A percentile compares a stretch with the other conserved stretches of the same genome.
phyloP scores from a whole-genome alignment of 2,113 vertebrate genomes.

The Mustela lutreola region DNA sequence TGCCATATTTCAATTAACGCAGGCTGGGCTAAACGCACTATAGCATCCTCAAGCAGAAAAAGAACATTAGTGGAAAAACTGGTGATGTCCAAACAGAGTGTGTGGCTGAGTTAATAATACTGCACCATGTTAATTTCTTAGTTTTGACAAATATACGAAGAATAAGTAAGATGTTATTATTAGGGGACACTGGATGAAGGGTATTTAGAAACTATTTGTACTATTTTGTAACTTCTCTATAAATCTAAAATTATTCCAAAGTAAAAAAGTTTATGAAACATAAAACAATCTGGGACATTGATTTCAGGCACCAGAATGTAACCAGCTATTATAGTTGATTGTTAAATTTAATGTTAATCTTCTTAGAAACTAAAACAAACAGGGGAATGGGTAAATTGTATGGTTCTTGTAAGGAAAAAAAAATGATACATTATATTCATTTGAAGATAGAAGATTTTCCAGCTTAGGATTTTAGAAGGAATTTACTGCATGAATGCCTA shows the following conservation, averaged over 20 bases:
- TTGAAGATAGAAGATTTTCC: slow-evolving; percentile 43
- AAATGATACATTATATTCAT: background rate
- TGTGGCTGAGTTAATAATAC: background rate
- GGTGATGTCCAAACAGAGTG: background rate
- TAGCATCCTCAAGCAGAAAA: background rate
- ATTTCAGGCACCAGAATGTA: background rate
- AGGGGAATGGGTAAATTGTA: background rate
- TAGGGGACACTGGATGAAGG: background rate
- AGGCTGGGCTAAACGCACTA: background rate
- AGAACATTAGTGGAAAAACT: background rate
- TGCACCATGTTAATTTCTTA: background rate
- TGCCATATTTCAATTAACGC: slow-evolving; percentile 16
- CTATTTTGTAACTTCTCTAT: background rate
- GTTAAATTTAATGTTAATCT: background rate
- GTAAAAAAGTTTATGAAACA: background rate
- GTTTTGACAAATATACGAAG: slow-evolving; percentile 1
- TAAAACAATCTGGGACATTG: background rate
- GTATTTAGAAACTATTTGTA: background rate
- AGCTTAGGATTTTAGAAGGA: slow-evolving; percentile 36
- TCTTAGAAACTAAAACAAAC: slow-evolving; percentile 12
- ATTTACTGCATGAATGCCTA: background rate
- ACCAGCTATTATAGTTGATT: background rate
- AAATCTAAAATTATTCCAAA: slow-evolving; percentile 52
- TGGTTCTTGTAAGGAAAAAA: background rate
- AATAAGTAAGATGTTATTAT: background rate